A percentile compares a stretch with the other conserved stretches of the same genome.
These are phyloP conservation scores for Acanthosepion esculentum DNA, from an alignment of 2,888 invertebrate species.

Conservation along the genomic window DNA sequence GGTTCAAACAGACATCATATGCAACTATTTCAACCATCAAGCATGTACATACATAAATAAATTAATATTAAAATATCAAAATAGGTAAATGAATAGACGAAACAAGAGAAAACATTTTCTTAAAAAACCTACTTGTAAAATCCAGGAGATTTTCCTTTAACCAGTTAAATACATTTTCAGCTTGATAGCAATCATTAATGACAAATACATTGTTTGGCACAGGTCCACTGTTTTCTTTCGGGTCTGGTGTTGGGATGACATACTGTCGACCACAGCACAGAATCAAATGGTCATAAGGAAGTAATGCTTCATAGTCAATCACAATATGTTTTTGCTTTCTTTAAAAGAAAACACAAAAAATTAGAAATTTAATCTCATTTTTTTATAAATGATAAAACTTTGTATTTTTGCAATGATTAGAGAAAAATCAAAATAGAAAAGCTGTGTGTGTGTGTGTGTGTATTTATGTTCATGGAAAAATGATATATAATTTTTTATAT, in stretches of 20 bases:
- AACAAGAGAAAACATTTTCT: neutral
- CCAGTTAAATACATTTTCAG: neutral
- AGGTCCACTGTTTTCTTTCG: constrained; percentile 61
- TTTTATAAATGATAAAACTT: too few species aligned
- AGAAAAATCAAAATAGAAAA: too few species aligned
- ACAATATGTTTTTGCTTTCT: constrained; percentile 72
- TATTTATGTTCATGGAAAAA: too few species aligned
- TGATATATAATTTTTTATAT: too few species aligned
- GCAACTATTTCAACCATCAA: too few species aligned
- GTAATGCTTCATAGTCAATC: constrained; percentile 67
- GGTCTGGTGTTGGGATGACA: constrained; percentile 69
- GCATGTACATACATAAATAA: too few species aligned
- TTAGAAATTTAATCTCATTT: neutral
- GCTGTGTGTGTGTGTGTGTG: too few species aligned
- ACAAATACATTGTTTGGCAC: constrained; percentile 71
- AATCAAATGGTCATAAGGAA: constrained; percentile 75
- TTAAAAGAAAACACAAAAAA: constrained; percentile 47
- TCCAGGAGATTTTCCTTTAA: neutral
- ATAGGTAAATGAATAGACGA: neutral
- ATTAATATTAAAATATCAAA: too few species aligned
- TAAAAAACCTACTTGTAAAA: neutral
- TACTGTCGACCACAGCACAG: constrained; percentile 74
- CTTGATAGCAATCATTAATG: constrained; percentile 67
- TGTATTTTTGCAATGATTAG: too few species aligned
- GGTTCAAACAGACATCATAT: too few species aligned